Evolutionary conservation across 2,888 invertebrate genomes (phyloP).

Genomic region (Pachymerium ferrugineum): DNA sequence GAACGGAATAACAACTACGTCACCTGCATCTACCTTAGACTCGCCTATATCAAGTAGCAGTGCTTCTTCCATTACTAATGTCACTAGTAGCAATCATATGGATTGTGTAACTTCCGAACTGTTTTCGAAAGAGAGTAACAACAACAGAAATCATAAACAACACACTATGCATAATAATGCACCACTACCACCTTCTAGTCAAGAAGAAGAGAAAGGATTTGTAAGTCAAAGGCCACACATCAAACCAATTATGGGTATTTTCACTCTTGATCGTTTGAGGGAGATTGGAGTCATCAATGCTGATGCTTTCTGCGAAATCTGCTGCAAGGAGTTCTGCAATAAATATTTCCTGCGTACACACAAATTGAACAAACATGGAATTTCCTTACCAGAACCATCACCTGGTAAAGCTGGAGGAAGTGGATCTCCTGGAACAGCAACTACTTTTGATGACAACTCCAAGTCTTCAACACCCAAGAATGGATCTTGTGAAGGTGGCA

Average conservation of each 20-base stretch:
- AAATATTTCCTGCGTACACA: constrained; percentile 88
- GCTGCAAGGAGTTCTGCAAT: constrained; percentile 88
- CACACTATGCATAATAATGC: background rate
- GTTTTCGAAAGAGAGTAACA: constrained; percentile 25
- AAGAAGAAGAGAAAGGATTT: constrained; percentile 20
- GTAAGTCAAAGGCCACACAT: background rate
- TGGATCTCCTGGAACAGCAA: constrained; percentile 32
- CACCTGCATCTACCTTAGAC: constrained; percentile 28
- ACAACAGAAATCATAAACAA: background rate
- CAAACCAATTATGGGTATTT: constrained; percentile 41
- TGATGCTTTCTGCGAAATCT: constrained; percentile 88
- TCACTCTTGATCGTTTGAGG: constrained; percentile 66
- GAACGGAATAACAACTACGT: background rate
- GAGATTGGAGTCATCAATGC: constrained; percentile 65
- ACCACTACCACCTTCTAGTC: background rate
- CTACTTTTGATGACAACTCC: constrained; percentile 46
- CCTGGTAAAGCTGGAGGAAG: constrained; percentile 36
- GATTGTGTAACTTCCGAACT: constrained; percentile 19
- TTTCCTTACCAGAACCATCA: constrained; percentile 51
- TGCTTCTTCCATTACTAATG: background rate
- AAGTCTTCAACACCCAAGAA: constrained; percentile 46
- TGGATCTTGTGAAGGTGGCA: constrained; percentile 34
- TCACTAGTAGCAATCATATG: constrained; percentile 31
- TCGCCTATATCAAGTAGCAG: constrained; percentile 32
- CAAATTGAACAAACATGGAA: constrained; percentile 87